A percentile compares a stretch with the other conserved stretches of the same genome.
phyloP scores from a whole-genome alignment of 2,113 vertebrate species.

The Pavo muticus region DNA sequence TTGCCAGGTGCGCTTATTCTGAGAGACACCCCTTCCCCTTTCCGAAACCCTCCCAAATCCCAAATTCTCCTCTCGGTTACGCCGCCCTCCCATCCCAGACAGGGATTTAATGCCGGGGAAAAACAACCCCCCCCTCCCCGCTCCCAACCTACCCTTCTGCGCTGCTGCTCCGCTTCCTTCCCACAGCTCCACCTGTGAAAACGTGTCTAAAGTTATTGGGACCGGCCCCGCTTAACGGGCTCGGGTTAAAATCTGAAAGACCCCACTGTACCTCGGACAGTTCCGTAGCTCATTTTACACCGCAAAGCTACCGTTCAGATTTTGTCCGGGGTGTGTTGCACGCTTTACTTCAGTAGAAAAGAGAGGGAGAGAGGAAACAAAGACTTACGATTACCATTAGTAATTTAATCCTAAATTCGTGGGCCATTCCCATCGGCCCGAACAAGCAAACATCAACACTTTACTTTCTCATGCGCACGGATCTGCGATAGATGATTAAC shows the following conservation, averaged over 20 bases:
- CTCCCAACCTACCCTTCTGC: slow-evolving; percentile 44
- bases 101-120: background rate
- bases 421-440: slow-evolving; percentile 86
- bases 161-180: background rate
- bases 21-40: background rate
- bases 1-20: background rate
- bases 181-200: slow-evolving; percentile 27
- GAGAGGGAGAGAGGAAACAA: slow-evolving; percentile 24
- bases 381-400: slow-evolving; percentile 63
- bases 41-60: background rate
- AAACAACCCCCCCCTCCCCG: accelerated
- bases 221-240: background rate
- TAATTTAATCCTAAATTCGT: slow-evolving; percentile 89
- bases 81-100: background rate
- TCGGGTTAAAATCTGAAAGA: background rate
- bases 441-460: slow-evolving; percentile 89
- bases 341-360: background rate
- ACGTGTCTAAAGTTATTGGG: background rate
- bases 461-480: slow-evolving; percentile 86
- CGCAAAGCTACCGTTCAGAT: background rate
- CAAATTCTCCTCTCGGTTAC: background rate
- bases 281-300: background rate
- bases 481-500: slow-evolving; percentile 93
- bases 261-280: background rate
- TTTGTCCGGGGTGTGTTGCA: background rate